Base-by-base conservation (phyloP, 2,113 vertebrate genomes). In the Mustela lutreola region DNA sequence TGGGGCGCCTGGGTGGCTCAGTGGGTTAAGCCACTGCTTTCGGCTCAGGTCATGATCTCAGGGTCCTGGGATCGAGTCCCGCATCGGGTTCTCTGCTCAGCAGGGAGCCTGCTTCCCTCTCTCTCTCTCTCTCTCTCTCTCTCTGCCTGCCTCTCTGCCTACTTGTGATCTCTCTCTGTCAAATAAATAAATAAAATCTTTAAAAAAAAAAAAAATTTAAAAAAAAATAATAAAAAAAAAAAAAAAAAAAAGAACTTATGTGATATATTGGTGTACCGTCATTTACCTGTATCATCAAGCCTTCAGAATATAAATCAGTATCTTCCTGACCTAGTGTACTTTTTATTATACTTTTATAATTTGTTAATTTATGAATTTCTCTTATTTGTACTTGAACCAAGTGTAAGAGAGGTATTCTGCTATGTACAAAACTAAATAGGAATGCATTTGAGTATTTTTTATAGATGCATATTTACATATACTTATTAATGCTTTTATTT, bases 401-500 rank as follows among this genome's bases (percentile, higher is more conserved):
- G 8, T 93, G 0, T 71, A 89, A 80, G 65, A 33, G 42, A 94
- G 79, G 24, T 88, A 53, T 63, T 82, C 90, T 73, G 48, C 7
- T 91, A 10, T 89, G 2, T 83, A 22, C 2, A 94, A 94, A 96
- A 94, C n/a, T 93, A 78, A 95, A 67, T 93, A 36, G 28, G 28
- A 53, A 75, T 75, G 7, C 0, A 65, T 96, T 92, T 88, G 73
- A 91, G 71, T 96, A 65, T 95, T 97, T 81, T 26, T 96, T 95
- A 16, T 60, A 89, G 87, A 24, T 79, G 53, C 26, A 33, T 94
- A 39, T 63, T 79, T 93, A 58, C 67, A 80, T 89, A 9, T 96
- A 97, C 91, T 98, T 97, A 97, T 7, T 62, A 42, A 42, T 94
- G 31, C 0, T 76, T 93, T 63, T 87, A 84, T 97, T 98, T 97